Evolutionary conservation across 1,140 invertebrate species (phyloP), one percentile per base, ranked within the genome.

Genomic region (Spodoptera litura): DNA sequence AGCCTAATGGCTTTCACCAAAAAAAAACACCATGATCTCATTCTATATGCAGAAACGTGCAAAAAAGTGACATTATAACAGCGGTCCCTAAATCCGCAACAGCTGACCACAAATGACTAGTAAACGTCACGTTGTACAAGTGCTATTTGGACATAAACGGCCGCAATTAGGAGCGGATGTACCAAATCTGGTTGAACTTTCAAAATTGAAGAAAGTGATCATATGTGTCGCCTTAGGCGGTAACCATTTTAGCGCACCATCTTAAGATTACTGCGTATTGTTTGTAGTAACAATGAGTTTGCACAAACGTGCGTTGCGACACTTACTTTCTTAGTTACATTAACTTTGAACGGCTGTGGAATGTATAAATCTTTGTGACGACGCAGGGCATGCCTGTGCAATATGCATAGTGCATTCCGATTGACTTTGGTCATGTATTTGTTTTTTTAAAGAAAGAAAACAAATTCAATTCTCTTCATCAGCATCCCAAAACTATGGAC

Each of bases 201-300:
- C 44, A 68, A 52, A 68, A 27, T 31, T 8, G 64, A 68, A 68
- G 64, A 68, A 68, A 68, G 64, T 68, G 64, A 3, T 68, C 35
- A 12, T 44, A 15, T 15, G 13, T 44, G 52, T 44, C 49, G 49
- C 64, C 64, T 31, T 27, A 68, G 64, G 64, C 64, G 64, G 5
- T 31, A 53, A 27, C 44, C 25, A 13, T 27, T 68, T n/a, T 13
- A 27, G 15, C 20, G 11, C 49, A 12, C 49, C 64, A 52, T 68
- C 64, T 52, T 53, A n/a, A 68, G 64, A 52, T 52, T 68, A 68
- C 25, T 5, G 64, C 49, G 10, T 53, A 68, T 68, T 68, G 64
- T 68, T 52, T 68, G 20, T 53, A 13, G 31, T 13, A 52, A 68
- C 64, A 68, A 68, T 52, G 64, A 68, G 61, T 62, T 62, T 62